These are phyloP conservation scores for Pteruthius melanotis DNA, from an alignment of 2,113 vertebrate genomes.

Conservation along the genomic window DNA sequence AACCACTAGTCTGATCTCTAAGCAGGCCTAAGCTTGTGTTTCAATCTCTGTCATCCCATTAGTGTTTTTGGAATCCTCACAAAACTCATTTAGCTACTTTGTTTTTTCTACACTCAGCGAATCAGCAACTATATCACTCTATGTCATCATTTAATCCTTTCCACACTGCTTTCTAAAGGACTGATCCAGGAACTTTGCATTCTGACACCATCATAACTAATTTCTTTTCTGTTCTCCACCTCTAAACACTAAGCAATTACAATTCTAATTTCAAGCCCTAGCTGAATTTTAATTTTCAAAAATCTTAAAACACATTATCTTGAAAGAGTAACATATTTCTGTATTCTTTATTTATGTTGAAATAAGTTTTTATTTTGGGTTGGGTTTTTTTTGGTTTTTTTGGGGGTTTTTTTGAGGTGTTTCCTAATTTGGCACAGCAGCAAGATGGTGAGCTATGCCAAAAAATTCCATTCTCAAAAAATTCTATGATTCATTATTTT, in stretches of 20 bases:
- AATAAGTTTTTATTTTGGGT: not conserved
- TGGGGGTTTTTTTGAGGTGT: not conserved
- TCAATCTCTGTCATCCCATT: not conserved
- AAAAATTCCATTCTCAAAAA: not conserved
- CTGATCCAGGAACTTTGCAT: not conserved
- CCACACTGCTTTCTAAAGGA: not conserved
- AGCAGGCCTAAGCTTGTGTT: not conserved
- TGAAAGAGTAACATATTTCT: not conserved
- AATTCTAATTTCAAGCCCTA: not conserved
- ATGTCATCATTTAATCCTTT: not conserved
- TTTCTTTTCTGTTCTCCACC: not conserved
- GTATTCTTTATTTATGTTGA: not conserved
- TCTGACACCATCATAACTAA: not conserved
- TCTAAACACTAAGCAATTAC: not conserved
- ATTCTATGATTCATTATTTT: not conserved
- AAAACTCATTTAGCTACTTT: not conserved
- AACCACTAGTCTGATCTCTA: not conserved
- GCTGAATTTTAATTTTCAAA: not conserved
- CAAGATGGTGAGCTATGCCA: not conserved
- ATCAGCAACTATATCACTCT: not conserved
- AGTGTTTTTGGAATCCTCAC: not conserved
- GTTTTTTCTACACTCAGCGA: not conserved
- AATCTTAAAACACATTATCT: not conserved
- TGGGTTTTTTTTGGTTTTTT: not conserved
- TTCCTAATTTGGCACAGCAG: not conserved